Base-by-base conservation (phyloP, 2,797 vertebrate species). In the Lutjanus argentimaculatus region DNA sequence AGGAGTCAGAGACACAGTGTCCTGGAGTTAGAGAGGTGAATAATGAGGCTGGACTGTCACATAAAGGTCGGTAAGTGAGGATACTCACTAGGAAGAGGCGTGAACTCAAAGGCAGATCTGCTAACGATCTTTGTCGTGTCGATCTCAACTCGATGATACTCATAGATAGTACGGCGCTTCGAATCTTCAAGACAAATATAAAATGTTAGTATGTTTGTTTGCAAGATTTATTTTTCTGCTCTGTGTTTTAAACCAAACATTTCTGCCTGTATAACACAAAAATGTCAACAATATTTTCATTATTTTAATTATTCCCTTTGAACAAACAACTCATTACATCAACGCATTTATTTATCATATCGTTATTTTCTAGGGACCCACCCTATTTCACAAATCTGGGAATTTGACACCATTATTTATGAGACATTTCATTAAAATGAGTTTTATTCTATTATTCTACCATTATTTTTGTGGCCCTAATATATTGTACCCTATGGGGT, bases 61-160 rank as follows among this genome's bases (percentile, higher is more conserved):
- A 1, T 11, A 5, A 42, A 52, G 8, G 16, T 53, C 16, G 36
- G 11, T 59, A 52, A 56, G 21, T 25, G 1, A 19, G 58, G 66
- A 63, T 6, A 96, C 97, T 97, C 80, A 98, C 98, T 99, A 75
- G 97, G 97, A 91, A 99, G 91, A 0, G 97, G 98, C 1, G 91
- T 96, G 89, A 99, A 97, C 92, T 97, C 96, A 85, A 99, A 97
- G 0, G 97, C 97, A 0, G 97, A 96, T 48, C 73, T 72, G 79
- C 74, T 98, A 69, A 87, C 82, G 52, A 99, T 96, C 91, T 93
- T 96, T 78, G 95, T 90, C 74, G 94, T 94, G 92, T 99, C 95
- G 48, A 99, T 94, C 92, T 98, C 97, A 84, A 98, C 97, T 0
- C 98, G 96, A 52, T 99, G 97, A 45, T 99, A 99, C 73, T 99